A percentile compares a stretch with the other conserved stretches of the same genome.
Evolutionary conservation across 2,888 invertebrate genomes (phyloP).

Genomic region (Drosophila birchii): DNA sequence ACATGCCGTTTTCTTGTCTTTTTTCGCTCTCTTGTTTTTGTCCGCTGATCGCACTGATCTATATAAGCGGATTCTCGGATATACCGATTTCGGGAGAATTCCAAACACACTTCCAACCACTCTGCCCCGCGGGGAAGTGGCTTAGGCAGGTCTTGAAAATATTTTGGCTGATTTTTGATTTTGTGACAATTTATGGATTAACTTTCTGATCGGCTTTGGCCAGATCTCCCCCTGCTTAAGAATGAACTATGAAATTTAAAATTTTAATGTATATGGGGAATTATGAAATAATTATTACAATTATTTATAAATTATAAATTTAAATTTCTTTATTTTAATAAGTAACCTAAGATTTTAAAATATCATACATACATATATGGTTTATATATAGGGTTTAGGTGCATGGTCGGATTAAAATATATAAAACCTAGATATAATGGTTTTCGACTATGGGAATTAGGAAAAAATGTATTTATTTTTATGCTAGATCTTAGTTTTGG

Average conservation of each 20-base stretch:
- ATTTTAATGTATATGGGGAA: too few species aligned
- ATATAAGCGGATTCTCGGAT: conserved; percentile 76
- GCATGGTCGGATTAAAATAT: too few species aligned
- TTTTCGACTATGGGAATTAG: too few species aligned
- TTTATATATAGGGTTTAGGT: too few species aligned
- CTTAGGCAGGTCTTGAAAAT: conserved; percentile 71
- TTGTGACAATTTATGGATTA: conserved; percentile 77
- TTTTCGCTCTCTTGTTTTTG: conserved; percentile 41
- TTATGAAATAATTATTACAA: too few species aligned
- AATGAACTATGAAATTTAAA: conserved; percentile 40
- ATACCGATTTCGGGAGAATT: conserved; percentile 71
- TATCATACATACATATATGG: too few species aligned
- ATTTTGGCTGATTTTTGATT: conserved; percentile 80
- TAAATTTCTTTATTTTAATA: too few species aligned
- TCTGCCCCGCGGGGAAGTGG: conserved; percentile 30
- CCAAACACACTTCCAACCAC: neutral
- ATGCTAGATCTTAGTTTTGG: too few species aligned
- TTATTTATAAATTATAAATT: too few species aligned
- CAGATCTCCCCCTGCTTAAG: conserved; percentile 34
- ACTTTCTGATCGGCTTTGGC: conserved; percentile 65
- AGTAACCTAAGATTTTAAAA: too few species aligned
- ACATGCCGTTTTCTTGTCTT: conserved; percentile 69
- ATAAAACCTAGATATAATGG: too few species aligned
- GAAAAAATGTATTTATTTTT: too few species aligned
- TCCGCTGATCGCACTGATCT: conserved; percentile 64